Evolutionary conservation across 2,888 invertebrate species (phyloP).

Genomic region (Scrobipalpa costella): DNA sequence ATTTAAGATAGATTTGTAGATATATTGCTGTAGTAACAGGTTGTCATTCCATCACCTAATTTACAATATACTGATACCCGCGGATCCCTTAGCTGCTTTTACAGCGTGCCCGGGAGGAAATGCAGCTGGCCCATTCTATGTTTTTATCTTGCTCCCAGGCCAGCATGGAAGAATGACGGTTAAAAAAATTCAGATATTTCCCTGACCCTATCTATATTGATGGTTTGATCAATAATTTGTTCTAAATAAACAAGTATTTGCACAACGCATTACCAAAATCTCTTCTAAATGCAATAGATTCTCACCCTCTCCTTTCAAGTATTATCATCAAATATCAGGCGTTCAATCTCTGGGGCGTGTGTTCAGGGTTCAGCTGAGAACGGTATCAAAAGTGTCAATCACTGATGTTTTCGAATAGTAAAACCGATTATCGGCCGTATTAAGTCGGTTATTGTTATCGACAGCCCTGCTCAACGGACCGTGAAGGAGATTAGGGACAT

Average conservation of each 20-base stretch:
- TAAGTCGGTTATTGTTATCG: constrained; percentile 80
- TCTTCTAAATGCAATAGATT: constrained; percentile 34
- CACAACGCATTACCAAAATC: not conserved
- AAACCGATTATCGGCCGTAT: constrained; percentile 80
- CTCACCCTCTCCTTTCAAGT: constrained; percentile 60
- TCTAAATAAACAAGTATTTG: not conserved
- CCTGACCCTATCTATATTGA: not conserved
- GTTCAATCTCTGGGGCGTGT: constrained; percentile 48
- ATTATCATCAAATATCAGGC: constrained; percentile 41
- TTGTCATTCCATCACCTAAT: too few species aligned
- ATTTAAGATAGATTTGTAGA: too few species aligned
- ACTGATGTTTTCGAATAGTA: constrained; percentile 77
- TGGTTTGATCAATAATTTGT: not conserved
- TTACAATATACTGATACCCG: too few species aligned
- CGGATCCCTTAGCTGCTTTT: too few species aligned
- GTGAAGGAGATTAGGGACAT: constrained; percentile 80
- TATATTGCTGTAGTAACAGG: too few species aligned
- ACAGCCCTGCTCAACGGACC: constrained; percentile 69
- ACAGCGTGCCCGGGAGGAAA: too few species aligned
- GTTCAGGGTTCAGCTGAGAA: constrained; percentile 60
- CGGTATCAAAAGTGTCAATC: constrained; percentile 78
- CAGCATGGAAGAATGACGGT: too few species aligned
- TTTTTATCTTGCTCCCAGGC: too few species aligned
- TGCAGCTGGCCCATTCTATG: too few species aligned
- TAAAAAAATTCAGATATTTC: too few species aligned